phyloP scores from a whole-genome alignment of 53 echinoderm and acorn worm species.

The Stichopus horrens region DNA sequence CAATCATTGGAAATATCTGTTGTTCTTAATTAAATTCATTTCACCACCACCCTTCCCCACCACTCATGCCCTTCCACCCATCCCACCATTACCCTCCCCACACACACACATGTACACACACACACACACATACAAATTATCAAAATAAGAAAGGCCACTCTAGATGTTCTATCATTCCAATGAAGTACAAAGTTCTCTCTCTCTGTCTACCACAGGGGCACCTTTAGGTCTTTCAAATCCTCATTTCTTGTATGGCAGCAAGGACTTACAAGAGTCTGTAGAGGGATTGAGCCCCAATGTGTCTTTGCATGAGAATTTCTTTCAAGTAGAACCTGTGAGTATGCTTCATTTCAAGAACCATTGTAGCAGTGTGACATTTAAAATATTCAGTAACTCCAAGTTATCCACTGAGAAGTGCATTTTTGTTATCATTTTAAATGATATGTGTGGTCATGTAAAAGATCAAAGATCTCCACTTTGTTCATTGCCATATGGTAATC shows the following conservation, averaged over 20 bases:
- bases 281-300: slow-evolving; percentile 55
- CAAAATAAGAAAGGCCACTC: too few relatives aligned
- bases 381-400: too few relatives aligned
- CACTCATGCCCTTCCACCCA: background rate
- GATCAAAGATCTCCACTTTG: too few relatives aligned
- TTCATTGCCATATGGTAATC: too few relatives aligned
- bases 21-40: background rate
- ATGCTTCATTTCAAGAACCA: background rate
- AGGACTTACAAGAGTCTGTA: slow-evolving; percentile 45
- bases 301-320: slow-evolving; percentile 56
- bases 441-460: too few relatives aligned
- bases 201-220: slow-evolving; percentile 40
- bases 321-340: slow-evolving; percentile 65
- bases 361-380: too few relatives aligned
- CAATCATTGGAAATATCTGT: too few relatives aligned
- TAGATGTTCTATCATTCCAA: too few relatives aligned
- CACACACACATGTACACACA: background rate
- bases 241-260: slow-evolving; percentile 63
- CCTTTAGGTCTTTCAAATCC: slow-evolving; percentile 65
- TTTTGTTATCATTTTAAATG: too few relatives aligned
- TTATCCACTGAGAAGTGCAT: too few relatives aligned
- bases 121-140: too few relatives aligned
- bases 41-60: background rate
- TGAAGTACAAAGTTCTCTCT: too few relatives aligned
- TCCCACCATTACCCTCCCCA: background rate